Base-by-base conservation (phyloP, 1,140 invertebrate genomes). In the Spodoptera frugiperda region DNA sequence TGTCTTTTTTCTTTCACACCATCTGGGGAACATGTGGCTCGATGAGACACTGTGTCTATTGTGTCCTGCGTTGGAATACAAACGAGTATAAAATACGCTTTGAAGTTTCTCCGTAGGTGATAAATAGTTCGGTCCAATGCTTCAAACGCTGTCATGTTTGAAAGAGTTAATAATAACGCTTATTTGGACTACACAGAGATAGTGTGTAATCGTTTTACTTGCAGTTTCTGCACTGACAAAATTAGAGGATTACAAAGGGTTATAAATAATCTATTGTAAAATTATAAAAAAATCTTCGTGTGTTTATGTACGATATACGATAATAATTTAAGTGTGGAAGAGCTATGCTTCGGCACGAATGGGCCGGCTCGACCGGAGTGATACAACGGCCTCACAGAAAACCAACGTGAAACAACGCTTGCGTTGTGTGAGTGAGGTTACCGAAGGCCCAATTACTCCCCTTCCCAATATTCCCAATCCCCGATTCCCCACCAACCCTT, bases 121-220 rank as follows among this genome's bases (percentile, higher is more conserved):
- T 82, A 76, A 78, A 80, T 80, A 73, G 70, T 63, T 70, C 76
- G 71, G 30, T 75, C 73, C 63, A 71, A 67, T 82, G 71, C 78
- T 76, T 70, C 46, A 79, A 79, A 65, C 71, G 53, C 39, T 17
- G n/a, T 76, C 49, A 68, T 72, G 57, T 78, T 63, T 63, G 63
- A 71, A 72, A 59, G 63, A 55, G 73, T 73, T 14, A 57, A 57
- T 73, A 48, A 59, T 59, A 73, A 48, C 39, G 71, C 39, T 55
- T 14, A 48, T 59, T 73, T 59, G 46, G 53, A 59, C 15, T 39
- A 44, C 57, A 61, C 21, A 61, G 57, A 33, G 25, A 15, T 59
- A 33, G 55, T 61, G 57, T 61, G 17, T 17, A 30, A 61, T 61
- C 57, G 33, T 61, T 44, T 61, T 19, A 61, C 33, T 61, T 61